phyloP scores from a whole-genome alignment of 2,113 vertebrate species.

The Ciconia maguari region DNA sequence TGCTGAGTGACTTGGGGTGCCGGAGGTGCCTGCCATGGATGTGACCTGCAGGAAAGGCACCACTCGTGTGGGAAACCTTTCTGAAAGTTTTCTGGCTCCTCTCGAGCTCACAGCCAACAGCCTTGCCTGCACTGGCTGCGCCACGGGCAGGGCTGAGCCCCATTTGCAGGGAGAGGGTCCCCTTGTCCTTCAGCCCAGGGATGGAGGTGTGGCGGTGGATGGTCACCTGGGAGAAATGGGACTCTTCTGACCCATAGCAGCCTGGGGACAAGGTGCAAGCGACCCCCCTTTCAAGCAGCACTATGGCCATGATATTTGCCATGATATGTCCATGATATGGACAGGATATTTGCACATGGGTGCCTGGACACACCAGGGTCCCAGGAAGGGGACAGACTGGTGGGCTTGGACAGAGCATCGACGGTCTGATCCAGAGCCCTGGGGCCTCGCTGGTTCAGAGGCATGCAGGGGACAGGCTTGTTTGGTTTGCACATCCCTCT shows the following conservation, averaged over 20 bases:
- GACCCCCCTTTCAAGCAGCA: background rate
- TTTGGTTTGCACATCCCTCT: background rate
- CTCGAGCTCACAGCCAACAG: background rate
- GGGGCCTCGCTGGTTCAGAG: background rate
- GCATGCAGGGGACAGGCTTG: too few relatives aligned
- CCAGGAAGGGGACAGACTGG: background rate
- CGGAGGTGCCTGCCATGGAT: background rate
- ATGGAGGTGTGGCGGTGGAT: background rate
- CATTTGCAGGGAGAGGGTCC: background rate
- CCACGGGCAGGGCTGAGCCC: background rate
- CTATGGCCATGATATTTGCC: background rate
- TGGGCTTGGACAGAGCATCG: background rate
- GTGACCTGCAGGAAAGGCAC: background rate
- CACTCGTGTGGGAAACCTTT: background rate
- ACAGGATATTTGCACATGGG: background rate
- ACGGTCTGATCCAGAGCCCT: background rate
- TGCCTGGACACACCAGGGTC: background rate
- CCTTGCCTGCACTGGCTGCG: background rate
- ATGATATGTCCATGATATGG: too few relatives aligned
- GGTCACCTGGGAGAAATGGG: background rate
- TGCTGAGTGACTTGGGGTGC: background rate
- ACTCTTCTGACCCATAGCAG: background rate
- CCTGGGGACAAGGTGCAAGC: background rate
- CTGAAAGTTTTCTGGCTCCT: background rate
- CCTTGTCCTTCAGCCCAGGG: background rate